Evolutionary conservation across 2,888 invertebrate species (phyloP).

Genomic region (Chalcosyrphus nemorum): DNA sequence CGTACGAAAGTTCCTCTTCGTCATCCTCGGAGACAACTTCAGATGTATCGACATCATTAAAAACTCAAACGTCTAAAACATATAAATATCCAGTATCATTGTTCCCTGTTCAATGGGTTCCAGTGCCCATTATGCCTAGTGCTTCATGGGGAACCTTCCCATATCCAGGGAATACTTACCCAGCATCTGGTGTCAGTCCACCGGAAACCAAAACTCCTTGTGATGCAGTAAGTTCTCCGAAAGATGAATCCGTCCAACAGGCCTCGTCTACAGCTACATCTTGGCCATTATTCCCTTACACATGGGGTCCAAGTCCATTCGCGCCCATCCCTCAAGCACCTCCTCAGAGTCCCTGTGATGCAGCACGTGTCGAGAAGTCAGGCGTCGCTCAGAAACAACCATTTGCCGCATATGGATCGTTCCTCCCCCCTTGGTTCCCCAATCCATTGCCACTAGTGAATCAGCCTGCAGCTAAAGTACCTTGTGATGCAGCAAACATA

Average conservation of each 20-base stretch:
- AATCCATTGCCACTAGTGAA: background rate
- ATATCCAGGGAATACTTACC: conserved; percentile 13
- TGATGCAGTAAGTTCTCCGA: background rate
- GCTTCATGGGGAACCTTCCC: conserved; percentile 14
- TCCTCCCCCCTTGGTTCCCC: background rate
- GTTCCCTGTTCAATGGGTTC: conserved; percentile 38
- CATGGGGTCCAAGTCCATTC: background rate
- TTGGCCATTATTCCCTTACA: background rate
- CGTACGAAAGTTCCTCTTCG: background rate
- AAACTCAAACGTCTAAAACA: background rate
- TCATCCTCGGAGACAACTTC: background rate
- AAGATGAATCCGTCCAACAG: background rate
- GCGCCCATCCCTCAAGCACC: background rate
- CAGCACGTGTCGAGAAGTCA: background rate
- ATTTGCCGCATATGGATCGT: background rate
- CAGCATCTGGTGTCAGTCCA: background rate
- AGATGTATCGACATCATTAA: background rate
- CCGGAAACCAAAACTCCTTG: conserved; percentile 2
- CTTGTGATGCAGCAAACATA: background rate
- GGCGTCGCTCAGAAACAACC: background rate
- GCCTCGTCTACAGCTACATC: background rate
- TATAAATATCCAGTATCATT: conserved; percentile 20
- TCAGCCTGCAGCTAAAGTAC: background rate
- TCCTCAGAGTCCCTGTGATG: background rate
- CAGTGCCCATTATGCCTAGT: conserved; percentile 25